Evolutionary conservation across 1,140 invertebrate species (phyloP).

Genomic region (Stratiolaelaps scimitus): DNA sequence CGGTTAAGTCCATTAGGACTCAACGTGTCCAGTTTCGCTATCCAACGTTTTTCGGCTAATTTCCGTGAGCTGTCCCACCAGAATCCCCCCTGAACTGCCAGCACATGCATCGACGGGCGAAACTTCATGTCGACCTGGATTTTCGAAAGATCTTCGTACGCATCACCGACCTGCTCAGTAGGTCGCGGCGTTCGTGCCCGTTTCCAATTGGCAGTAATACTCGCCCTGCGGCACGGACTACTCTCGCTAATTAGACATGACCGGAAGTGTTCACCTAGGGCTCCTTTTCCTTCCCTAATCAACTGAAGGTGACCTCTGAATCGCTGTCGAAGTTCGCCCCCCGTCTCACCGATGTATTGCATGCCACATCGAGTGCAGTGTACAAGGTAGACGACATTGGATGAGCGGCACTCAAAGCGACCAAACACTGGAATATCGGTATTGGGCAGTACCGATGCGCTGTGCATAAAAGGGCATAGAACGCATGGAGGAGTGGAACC

Average conservation of each 20-base stretch:
- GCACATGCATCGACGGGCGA: too few relatives aligned
- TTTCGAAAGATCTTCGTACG: too few relatives aligned
- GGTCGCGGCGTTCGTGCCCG: too few relatives aligned
- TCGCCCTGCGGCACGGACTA: too few relatives aligned
- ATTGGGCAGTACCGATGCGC: too few relatives aligned
- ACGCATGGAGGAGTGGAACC: too few relatives aligned
- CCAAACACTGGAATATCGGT: too few relatives aligned
- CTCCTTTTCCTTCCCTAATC: neutral
- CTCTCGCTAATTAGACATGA: too few relatives aligned
- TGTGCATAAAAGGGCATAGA: too few relatives aligned
- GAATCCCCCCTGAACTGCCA: constrained; percentile 3
- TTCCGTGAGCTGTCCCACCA: neutral
- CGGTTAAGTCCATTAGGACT: neutral
- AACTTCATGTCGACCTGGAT: too few relatives aligned
- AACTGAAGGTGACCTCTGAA: neutral
- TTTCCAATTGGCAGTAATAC: too few relatives aligned
- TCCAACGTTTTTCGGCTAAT: neutral
- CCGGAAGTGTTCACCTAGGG: neutral
- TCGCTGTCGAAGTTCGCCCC: neutral
- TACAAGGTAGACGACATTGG: constrained; percentile 9
- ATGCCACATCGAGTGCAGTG: neutral
- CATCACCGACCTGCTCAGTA: too few relatives aligned
- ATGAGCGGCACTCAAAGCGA: constrained; percentile 6
- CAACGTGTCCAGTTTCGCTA: neutral
- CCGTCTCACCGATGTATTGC: neutral